Base-by-base conservation (phyloP, 2,113 vertebrate genomes). In the Axis porcinus region DNA sequence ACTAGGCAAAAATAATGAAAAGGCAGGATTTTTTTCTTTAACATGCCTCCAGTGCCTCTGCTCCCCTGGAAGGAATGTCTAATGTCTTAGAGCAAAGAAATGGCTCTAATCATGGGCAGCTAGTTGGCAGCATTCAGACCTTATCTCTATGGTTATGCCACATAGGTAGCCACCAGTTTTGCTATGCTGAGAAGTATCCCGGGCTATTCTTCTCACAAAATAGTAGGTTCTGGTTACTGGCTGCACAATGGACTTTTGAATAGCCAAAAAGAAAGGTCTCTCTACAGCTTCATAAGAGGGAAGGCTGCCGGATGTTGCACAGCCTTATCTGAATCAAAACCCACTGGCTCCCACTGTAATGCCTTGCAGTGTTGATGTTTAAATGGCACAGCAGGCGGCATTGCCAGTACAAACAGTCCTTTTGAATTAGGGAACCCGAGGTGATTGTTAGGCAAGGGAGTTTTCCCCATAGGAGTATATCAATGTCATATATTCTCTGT, bases 171-270 rank as follows among this genome's bases (percentile, higher is more conserved):
- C 3, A 19, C 17, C n/a, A 81, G 85, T 97, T 79, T 70, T 52
- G 76, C n/a, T 89, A 1, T 89, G 50, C 67, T 17, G 15, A 79
- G 54, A 67, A 64, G 12, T 43, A 19, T 60, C 25, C 50, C 6
- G 43, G n/a, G 23, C 58, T 79, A 40, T 54, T 94, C 45, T 89
- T 92, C 33, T 60, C 57, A 40, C 4, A 67, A 16, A 95, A n/a
- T 43, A 81, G 27, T 67, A 93, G 91, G 64, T 67, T 97, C 54
- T 94, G n/a, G 27, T 94, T 95, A 85, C 96, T 47, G 21, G 58
- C 67, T 94, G 30, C 23, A 96, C 79, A 94, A 12, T 94, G 67
- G 50, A 78, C 93, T 55, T 88, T 81, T 85, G 54, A 88, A 28
- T 67, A 52, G n/a, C 33, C 78, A 64, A 57, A 83, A 54, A 47